These are phyloP conservation scores for Pygoscelis adeliae DNA, from an alignment of 2,113 vertebrate species.

Conservation along the genomic window DNA sequence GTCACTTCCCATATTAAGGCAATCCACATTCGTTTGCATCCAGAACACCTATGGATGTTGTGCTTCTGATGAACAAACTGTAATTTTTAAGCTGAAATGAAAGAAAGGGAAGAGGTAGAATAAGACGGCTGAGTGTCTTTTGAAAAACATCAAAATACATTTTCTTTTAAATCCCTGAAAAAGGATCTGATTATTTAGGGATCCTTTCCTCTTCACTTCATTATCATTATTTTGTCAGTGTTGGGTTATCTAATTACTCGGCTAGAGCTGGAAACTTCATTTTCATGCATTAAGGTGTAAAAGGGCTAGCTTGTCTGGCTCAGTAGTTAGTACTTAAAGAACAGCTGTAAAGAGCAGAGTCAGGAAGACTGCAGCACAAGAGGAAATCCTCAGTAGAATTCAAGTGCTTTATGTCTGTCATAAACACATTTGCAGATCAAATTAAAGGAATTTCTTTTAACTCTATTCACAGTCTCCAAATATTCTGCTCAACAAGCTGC, in stretches of 20 bases:
- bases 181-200: slow-evolving; percentile 37
- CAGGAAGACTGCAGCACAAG: not conserved
- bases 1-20: slow-evolving; percentile 58
- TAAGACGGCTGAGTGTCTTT: slow-evolving; percentile 13
- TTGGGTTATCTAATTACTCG: slow-evolving; percentile 54
- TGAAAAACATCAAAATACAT: slow-evolving; percentile 39
- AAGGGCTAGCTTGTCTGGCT: slow-evolving; percentile 19
- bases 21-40: slow-evolving; percentile 50
- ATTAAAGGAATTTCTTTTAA: slow-evolving; percentile 64
- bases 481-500: slow-evolving; percentile 28
- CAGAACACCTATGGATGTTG: slow-evolving; percentile 9
- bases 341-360: slow-evolving; percentile 37
- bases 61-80: slow-evolving; percentile 41
- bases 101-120: slow-evolving; percentile 11
- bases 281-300: slow-evolving; percentile 21
- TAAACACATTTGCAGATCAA: slow-evolving; percentile 60
- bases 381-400: slow-evolving; percentile 56
- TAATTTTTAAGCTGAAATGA: slow-evolving; percentile 39
- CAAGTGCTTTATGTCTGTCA: slow-evolving; percentile 51
- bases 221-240: not conserved
- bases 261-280: slow-evolving; percentile 43
- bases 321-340: slow-evolving; percentile 12
- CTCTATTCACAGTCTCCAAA: slow-evolving; percentile 30
- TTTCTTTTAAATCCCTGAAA: slow-evolving; percentile 38
- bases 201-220: slow-evolving; percentile 39